A percentile compares a stretch with the other conserved stretches of the same genome.
Conservation (phyloP, 2,888 invertebrate species). For the Dione juno region DNA sequence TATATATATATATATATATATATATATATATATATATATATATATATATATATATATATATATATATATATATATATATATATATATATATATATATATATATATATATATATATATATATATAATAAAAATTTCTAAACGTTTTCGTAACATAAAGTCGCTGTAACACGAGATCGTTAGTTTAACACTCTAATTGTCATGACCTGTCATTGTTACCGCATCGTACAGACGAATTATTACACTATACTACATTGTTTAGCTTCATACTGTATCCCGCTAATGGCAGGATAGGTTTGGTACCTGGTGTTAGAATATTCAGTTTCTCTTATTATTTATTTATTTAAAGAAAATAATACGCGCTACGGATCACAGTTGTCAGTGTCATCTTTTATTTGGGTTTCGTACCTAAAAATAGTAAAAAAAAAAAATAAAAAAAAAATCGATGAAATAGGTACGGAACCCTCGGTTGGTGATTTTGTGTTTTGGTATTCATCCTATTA, state of each 20-base stretch:
- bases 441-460: no score
- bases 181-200: constrained; percentile 11
- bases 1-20: neutral
- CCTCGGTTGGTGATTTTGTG: no score
- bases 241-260: neutral
- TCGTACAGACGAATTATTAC: constrained; percentile 7
- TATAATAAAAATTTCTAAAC: neutral
- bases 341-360: no score
- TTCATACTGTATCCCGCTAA: no score
- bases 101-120: neutral
- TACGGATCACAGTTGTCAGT: no score
- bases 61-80: neutral
- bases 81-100: neutral
- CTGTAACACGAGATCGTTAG: constrained; percentile 18
- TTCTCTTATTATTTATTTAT: no score
- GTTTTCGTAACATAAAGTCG: neutral
- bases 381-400: no score
- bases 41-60: neutral
- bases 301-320: no score
- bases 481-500: no score
- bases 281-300: no score
- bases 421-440: no score
- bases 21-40: neutral
- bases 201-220: constrained; percentile 23
- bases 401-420: no score